Evolutionary conservation across 2,888 invertebrate genomes (phyloP).

Genomic region (Creontiades dilutus): DNA sequence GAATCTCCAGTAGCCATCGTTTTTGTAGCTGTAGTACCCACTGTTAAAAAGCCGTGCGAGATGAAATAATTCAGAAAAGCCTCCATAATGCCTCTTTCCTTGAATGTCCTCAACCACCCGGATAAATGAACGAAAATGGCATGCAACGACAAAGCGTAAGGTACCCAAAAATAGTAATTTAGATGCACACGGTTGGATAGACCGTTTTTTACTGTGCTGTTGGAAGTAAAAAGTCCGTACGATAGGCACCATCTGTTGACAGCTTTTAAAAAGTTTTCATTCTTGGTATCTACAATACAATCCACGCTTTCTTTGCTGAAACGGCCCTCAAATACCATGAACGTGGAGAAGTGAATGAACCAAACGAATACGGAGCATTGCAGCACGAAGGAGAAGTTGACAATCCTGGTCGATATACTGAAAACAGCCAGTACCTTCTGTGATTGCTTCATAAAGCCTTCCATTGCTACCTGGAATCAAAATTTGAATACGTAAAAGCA

Average conservation of each 20-base stretch:
- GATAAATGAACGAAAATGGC: background rate
- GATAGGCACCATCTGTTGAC: conserved; percentile 12
- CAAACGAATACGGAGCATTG: conserved; percentile 3
- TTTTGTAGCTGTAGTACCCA: background rate
- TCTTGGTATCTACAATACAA: background rate
- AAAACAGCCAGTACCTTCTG: background rate
- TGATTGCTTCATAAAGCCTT: background rate
- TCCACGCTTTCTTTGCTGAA: background rate
- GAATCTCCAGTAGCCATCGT: background rate
- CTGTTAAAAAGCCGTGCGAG: conserved; percentile 6
- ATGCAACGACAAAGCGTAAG: background rate
- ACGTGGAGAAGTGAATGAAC: conserved; percentile 22
- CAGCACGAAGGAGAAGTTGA: background rate
- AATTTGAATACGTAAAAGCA: background rate
- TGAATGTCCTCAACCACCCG: conserved; percentile 8
- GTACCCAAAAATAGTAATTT: conserved; percentile 25
- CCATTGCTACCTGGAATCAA: background rate
- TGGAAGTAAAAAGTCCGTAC: background rate
- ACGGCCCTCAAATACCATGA: background rate
- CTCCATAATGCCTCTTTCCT: conserved; percentile 9
- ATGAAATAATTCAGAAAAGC: background rate
- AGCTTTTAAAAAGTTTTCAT: background rate
- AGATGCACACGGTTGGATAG: background rate
- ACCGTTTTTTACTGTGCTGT: background rate
- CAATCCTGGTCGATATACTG: background rate